A percentile compares a stretch with the other conserved stretches of the same genome.
Evolutionary conservation across 2,797 vertebrate genomes (phyloP).

Genomic region (Acestrorhynchus altus): DNA sequence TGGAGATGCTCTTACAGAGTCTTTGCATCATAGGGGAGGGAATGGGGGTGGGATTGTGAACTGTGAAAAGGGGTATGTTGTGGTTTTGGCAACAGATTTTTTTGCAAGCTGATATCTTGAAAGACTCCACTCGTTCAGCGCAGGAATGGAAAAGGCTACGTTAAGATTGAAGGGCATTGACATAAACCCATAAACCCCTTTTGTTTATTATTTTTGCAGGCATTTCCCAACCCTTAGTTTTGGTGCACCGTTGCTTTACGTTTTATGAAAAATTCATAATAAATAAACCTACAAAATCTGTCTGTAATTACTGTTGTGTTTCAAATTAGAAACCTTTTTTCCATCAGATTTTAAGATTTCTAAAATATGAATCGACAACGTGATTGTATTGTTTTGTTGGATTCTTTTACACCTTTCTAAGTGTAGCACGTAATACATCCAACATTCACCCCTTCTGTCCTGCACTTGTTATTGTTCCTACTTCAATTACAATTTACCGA

Average conservation of each 20-base stretch:
- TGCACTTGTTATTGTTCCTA: not conserved
- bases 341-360: too few relatives aligned
- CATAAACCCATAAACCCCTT: not conserved
- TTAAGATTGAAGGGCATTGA: too few relatives aligned
- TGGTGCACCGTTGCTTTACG: too few relatives aligned
- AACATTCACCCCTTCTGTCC: not conserved
- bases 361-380: too few relatives aligned
- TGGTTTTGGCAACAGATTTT: constrained; percentile 4
- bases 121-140: not conserved
- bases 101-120: not conserved
- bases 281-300: too few relatives aligned
- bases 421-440: not conserved
- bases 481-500: not conserved
- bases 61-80: not conserved
- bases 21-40: constrained; percentile 44
- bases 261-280: too few relatives aligned
- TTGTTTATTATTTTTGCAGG: not conserved
- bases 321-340: too few relatives aligned
- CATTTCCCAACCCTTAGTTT: not conserved
- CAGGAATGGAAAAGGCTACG: too few relatives aligned
- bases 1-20: constrained; percentile 34
- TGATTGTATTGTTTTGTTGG: not conserved
- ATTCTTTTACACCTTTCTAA: not conserved
- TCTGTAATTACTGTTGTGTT: too few relatives aligned
- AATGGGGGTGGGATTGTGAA: not conserved